Evolutionary conservation across 1,140 invertebrate species (phyloP).

Genomic region (Pseudobourletiella spinata): DNA sequence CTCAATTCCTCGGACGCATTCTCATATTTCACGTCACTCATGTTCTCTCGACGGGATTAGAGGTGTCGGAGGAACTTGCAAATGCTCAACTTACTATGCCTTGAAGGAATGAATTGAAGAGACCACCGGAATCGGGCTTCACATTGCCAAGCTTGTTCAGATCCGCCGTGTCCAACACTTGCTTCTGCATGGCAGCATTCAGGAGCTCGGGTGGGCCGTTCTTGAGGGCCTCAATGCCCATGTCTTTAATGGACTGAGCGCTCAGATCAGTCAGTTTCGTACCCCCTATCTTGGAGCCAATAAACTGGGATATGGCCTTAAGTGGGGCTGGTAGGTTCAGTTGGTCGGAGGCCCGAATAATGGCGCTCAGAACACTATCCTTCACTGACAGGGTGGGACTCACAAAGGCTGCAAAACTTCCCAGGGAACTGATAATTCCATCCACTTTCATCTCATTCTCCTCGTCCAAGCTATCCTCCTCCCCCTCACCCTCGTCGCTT

Average conservation of each 20-base stretch:
- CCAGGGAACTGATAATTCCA: slow-evolving; percentile 10
- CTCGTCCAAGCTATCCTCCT: not conserved
- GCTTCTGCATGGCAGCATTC: slow-evolving; percentile 16
- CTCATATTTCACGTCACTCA: no score
- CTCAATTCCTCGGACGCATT: no score
- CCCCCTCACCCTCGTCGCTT: no score
- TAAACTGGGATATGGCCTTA: slow-evolving; percentile 12
- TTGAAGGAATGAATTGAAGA: slow-evolving; percentile 20
- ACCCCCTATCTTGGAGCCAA: slow-evolving; percentile 2
- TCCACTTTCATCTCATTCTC: not conserved
- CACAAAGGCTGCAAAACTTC: slow-evolving; percentile 26
- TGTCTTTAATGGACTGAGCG: slow-evolving; percentile 9
- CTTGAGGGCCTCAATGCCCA: slow-evolving; percentile 18
- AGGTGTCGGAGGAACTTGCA: no score
- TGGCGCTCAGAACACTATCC: not conserved
- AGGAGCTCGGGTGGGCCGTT: slow-evolving; percentile 25
- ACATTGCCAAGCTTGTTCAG: slow-evolving; percentile 10
- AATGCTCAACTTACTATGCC: slow-evolving; percentile 30
- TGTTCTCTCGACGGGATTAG: no score
- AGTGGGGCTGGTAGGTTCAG: slow-evolving; percentile 31
- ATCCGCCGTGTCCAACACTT: slow-evolving; percentile 10
- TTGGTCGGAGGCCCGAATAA: slow-evolving; percentile 22
- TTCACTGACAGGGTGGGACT: slow-evolving; percentile 12
- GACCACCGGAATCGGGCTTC: not conserved
- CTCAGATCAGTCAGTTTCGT: slow-evolving; percentile 8